Percentiles rank a stretch among this genome's conserved stretches.
Evolutionary conservation across 2,888 invertebrate genomes (phyloP).

Genomic region (Beris chalybata): DNA sequence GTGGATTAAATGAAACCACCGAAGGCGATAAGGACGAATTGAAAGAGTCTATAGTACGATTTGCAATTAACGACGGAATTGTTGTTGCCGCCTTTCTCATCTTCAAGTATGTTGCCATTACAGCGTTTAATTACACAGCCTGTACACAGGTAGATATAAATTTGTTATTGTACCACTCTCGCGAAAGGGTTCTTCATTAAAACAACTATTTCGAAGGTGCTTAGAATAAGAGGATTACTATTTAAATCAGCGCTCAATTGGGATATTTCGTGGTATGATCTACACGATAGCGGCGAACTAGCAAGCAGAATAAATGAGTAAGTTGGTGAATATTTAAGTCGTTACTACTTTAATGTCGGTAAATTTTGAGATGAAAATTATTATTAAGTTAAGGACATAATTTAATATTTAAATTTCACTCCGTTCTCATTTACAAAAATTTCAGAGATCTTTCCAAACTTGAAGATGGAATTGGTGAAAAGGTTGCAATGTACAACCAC

Average conservation of each 20-base stretch:
- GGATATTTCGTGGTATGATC: slow-evolving; percentile 69
- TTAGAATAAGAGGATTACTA: slow-evolving; percentile 62
- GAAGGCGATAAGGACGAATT: slow-evolving; percentile 48
- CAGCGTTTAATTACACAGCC: slow-evolving; percentile 66
- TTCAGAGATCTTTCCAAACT: slow-evolving; percentile 67
- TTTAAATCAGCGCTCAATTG: slow-evolving; percentile 66
- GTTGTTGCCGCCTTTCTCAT: slow-evolving; percentile 61
- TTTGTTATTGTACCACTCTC: background rate
- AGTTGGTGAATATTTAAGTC: slow-evolving; percentile 43
- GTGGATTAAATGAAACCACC: slow-evolving; percentile 43
- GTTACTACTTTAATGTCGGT: too few relatives aligned
- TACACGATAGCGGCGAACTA: slow-evolving; percentile 66
- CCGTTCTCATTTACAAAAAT: background rate
- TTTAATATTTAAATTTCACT: too few relatives aligned
- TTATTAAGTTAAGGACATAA: too few relatives aligned
- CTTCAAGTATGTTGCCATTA: slow-evolving; percentile 63
- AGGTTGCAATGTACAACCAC: slow-evolving; percentile 68
- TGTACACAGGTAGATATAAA: slow-evolving; percentile 62
- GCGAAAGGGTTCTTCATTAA: background rate
- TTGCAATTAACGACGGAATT: slow-evolving; percentile 61
- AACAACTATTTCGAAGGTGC: slow-evolving; percentile 55
- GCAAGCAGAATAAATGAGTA: slow-evolving; percentile 70
- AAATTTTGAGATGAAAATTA: too few relatives aligned
- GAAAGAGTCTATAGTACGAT: slow-evolving; percentile 56
- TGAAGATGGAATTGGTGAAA: slow-evolving; percentile 78